phyloP scores from a whole-genome alignment of 2,888 invertebrate genomes.

The Chrysolina haemoptera region DNA sequence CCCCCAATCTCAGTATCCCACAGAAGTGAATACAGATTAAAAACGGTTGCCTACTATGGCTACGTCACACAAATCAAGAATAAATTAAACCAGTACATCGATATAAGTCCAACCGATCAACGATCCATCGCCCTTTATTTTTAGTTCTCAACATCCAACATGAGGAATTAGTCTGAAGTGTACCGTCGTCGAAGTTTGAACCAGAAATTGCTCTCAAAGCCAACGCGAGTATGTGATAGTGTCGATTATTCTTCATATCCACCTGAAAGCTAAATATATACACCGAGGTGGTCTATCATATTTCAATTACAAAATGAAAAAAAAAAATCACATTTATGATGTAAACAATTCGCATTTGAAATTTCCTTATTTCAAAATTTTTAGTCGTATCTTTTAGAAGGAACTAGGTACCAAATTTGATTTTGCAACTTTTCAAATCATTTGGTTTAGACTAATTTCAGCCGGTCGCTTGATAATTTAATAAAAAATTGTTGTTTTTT shows the following conservation, averaged over 20 bases:
- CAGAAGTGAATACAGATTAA: not conserved
- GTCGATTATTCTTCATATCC: not conserved
- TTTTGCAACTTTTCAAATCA: too few relatives aligned
- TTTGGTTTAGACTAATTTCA: too few relatives aligned
- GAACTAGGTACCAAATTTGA: too few relatives aligned
- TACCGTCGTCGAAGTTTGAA: not conserved
- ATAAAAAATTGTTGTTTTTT: too few relatives aligned
- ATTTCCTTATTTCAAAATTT: too few relatives aligned
- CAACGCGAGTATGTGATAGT: slow-evolving; percentile 16
- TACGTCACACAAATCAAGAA: not conserved
- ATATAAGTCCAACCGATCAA: not conserved
- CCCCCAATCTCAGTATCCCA: not conserved
- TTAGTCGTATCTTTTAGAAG: too few relatives aligned
- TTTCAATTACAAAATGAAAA: not conserved
- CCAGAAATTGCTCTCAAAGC: not conserved
- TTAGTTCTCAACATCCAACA: not conserved
- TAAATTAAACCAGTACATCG: not conserved
- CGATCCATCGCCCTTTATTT: not conserved
- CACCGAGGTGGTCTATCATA: not conserved
- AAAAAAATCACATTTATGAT: too few relatives aligned
- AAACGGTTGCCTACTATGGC: slow-evolving; percentile 22
- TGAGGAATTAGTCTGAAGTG: not conserved
- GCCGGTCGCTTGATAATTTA: too few relatives aligned
- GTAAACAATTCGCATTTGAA: too few relatives aligned
- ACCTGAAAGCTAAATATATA: not conserved